Evolutionary conservation across 2,113 vertebrate genomes (phyloP).

Genomic region (Strigops habroptila): DNA sequence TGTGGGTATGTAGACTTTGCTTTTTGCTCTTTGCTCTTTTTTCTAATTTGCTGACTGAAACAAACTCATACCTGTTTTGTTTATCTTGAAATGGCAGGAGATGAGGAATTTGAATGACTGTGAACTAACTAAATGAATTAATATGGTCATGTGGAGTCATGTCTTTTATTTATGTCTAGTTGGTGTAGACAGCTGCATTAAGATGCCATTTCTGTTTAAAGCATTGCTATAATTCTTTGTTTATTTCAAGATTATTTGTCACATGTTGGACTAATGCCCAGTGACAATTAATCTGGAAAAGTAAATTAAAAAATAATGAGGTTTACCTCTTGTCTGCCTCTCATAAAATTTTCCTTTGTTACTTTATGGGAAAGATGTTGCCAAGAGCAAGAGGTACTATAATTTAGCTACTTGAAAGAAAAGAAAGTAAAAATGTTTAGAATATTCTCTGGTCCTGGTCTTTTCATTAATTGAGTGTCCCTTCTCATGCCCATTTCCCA

Average conservation of each 20-base stretch:
- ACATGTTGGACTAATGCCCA: not conserved
- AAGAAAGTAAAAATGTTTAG: not conserved
- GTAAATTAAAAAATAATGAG: not conserved
- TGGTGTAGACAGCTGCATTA: not conserved
- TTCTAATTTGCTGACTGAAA: not conserved
- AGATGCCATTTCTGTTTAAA: not conserved
- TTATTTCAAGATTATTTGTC: not conserved
- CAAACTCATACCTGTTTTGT: not conserved
- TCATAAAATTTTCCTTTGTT: not conserved
- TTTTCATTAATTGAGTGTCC: not conserved
- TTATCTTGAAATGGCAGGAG: not conserved
- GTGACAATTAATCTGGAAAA: not conserved
- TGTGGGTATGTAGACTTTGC: conserved; percentile 83
- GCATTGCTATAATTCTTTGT: not conserved
- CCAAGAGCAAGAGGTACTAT: not conserved
- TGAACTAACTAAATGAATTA: not conserved
- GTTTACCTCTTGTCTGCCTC: not conserved
- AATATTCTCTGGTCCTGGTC: not conserved
- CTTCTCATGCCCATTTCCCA: not conserved
- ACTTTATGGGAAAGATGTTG: not conserved
- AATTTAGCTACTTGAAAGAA: not conserved
- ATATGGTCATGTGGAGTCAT: not conserved
- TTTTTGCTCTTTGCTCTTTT: not conserved
- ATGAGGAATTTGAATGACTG: not conserved
- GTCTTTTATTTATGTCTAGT: not conserved